Base-by-base conservation (phyloP, 2,113 vertebrate genomes). In the Promerops cafer region DNA sequence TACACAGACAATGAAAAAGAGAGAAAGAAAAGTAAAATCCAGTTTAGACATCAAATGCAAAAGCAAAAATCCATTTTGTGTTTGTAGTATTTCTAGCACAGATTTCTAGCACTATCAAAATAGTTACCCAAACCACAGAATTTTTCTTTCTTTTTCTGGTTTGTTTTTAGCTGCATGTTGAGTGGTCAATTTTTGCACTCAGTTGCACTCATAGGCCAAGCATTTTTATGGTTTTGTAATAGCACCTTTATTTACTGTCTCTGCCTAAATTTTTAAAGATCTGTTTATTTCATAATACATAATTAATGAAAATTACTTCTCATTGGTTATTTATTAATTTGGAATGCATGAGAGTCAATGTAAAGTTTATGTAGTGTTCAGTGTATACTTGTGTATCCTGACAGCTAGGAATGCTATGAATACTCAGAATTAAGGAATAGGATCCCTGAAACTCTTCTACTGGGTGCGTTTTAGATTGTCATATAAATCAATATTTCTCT, bases 301-400 rank as follows among this genome's bases (percentile, higher is more conserved):
- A 98, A 98, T 98, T 98, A 98, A 97, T 87, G 49, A 85, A 94
- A 91, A 89, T 65, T 94, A 97, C 85, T 97, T 96, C 79, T 93
- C 66, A 97, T 97, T 98, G 98, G 97, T 98, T 99, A 98, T 97
- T 98, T 96, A 97, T 98, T 99, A 98, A 98, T 98, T 98, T 99
- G 97, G 98, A 98, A 98, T 84, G 91, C 91, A 96, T 95, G 96
- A 98, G 97, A 98, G 98, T 90, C 97, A 98, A 96, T 97, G 96
- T 97, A 98, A 98, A 92, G 93, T 98, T 98, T 97, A 95, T 98
- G 97, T 95, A 96, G 68, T 98, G 96, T 98, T 98, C 92, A 94
- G 96, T 93, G 83, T 95, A 96, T 92, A 70, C 92, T 74, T 81
- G 31, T 61, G 42, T 82, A 80, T 65, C 50, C 85, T 96, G 90